A percentile compares a stretch with the other conserved stretches of the same genome.
Evolutionary conservation across 2,888 invertebrate genomes (phyloP).

Genomic region (Thecocarcelia acutangulata): DNA sequence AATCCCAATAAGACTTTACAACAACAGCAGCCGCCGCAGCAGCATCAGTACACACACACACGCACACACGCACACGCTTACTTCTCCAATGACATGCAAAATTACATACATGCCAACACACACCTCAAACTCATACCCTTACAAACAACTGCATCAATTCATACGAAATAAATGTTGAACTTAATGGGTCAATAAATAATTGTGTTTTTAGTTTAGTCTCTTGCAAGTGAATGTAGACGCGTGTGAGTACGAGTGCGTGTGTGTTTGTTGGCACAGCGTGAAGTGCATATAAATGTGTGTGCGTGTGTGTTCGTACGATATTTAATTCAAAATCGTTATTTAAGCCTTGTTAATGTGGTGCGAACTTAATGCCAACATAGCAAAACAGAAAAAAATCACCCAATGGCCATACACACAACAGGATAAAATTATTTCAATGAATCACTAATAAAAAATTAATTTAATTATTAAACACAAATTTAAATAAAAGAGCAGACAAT

Average conservation of each 20-base stretch:
- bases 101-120: background rate
- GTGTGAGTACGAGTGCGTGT: background rate
- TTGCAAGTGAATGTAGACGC: background rate
- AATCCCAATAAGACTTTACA: conserved; percentile 35
- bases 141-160: conserved; percentile 1
- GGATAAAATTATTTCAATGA: conserved; percentile 6
- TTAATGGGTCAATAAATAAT: conserved; percentile 56
- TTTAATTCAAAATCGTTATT: conserved; percentile 40
- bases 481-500: background rate
- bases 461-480: conserved; percentile 20
- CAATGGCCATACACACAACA: background rate
- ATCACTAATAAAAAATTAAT: conserved; percentile 23
- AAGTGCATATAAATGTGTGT: conserved; percentile 37
- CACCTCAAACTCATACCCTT: background rate
- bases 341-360: conserved; percentile 52
- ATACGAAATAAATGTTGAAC: conserved; percentile 1
- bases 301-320: conserved; percentile 25
- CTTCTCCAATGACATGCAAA: background rate
- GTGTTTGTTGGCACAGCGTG: conserved; percentile 20
- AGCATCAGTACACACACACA: background rate
- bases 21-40: background rate
- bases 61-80: background rate
- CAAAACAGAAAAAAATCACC: background rate
- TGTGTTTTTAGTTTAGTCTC: conserved; percentile 31
- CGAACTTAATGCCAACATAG: conserved; percentile 13